phyloP scores from a whole-genome alignment of 2,113 vertebrate species.

The Centrocercus urophasianus region DNA sequence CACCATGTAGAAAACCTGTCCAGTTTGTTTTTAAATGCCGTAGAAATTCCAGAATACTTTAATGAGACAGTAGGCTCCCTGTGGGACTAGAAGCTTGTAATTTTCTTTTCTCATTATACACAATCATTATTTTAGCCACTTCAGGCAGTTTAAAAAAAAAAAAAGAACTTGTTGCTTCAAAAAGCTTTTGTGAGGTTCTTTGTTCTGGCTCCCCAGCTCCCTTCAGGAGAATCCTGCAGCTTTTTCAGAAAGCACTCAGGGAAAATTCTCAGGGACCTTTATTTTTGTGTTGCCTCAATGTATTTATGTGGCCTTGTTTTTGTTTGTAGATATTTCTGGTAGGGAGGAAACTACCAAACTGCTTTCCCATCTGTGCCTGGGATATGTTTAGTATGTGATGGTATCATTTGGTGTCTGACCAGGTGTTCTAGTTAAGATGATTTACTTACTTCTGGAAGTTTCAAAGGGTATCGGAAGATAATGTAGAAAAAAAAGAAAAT shows the following conservation, averaged over 20 bases:
- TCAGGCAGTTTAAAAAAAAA: conserved; percentile 42
- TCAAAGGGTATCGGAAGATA: not conserved
- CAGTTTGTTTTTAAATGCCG: conserved; percentile 51
- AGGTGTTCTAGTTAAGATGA: not conserved
- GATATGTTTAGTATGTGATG: not conserved
- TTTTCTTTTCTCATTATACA: conserved; percentile 56
- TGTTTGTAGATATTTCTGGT: conserved; percentile 6
- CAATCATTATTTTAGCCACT: conserved; percentile 49
- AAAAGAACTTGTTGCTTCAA: conserved; percentile 42
- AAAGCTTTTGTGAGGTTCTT: conserved; percentile 22
- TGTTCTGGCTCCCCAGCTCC: not conserved
- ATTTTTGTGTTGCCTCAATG: not conserved
- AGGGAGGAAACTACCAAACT: not conserved
- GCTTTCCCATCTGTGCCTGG: not conserved
- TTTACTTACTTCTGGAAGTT: not conserved
- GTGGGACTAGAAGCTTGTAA: conserved; percentile 16
- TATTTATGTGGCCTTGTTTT: conserved; percentile 1
- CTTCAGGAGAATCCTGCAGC: not conserved
- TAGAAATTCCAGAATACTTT: conserved; percentile 7
- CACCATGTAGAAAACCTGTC: not conserved
- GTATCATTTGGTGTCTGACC: not conserved
- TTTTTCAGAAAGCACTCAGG: not conserved
- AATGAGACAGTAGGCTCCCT: conserved; percentile 15
- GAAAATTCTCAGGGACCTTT: not conserved
- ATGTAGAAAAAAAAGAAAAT: not conserved